Evolutionary conservation across 2,888 invertebrate genomes (phyloP).

Genomic region (Drosophila mayaguana): DNA sequence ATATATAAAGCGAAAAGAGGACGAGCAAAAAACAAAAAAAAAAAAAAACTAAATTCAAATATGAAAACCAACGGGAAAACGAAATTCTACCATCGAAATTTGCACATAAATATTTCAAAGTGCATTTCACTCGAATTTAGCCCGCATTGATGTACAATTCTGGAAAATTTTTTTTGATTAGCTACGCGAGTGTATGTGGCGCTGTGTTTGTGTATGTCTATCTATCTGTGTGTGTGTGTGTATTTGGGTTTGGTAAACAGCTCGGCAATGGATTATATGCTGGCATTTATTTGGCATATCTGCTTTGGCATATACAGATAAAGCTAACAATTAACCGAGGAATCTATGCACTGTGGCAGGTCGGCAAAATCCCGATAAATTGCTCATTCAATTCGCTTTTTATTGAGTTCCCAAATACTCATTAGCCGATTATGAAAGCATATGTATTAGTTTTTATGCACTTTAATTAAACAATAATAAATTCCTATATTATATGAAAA

Average conservation of each 20-base stretch:
- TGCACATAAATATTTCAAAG: constrained; percentile 36
- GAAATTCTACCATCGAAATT: constrained; percentile 30
- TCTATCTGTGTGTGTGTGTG: not conserved
- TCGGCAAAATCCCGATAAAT: not conserved
- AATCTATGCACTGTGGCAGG: not conserved
- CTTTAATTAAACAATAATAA: not conserved
- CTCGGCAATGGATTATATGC: constrained; percentile 21
- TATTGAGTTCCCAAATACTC: not conserved
- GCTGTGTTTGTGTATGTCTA: not conserved
- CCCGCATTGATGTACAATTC: constrained; percentile 25
- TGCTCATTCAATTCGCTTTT: no score
- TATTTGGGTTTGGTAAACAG: constrained; percentile 14
- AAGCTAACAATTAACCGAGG: not conserved
- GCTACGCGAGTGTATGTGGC: constrained; percentile 8
- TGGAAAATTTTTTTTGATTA: constrained; percentile 36
- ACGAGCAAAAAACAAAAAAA: not conserved
- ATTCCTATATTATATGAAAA: no score
- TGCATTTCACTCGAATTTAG: constrained; percentile 15
- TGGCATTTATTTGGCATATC: not conserved
- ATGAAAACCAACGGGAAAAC: constrained; percentile 14
- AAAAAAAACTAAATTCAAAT: no score
- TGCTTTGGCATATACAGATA: not conserved
- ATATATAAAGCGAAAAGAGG: constrained; percentile 28
- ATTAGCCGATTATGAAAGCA: not conserved
- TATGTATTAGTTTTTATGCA: not conserved